Percentiles rank a stretch among this genome's conserved stretches.
phyloP scores from a whole-genome alignment of 2,113 vertebrate species.

The Deroptyus accipitrinus region DNA sequence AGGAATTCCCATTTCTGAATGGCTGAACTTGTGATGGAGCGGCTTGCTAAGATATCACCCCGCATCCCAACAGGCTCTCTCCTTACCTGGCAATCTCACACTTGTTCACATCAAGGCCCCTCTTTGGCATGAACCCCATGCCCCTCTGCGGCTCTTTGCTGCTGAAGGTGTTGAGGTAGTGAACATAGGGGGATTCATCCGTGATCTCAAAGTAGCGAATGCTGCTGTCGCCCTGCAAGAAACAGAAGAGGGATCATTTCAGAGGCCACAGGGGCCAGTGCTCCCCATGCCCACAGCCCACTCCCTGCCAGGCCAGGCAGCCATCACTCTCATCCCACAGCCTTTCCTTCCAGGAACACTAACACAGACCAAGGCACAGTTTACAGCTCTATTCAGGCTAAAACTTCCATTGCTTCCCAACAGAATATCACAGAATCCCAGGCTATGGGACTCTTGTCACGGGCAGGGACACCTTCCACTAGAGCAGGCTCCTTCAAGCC shows the following conservation, averaged over 20 bases:
- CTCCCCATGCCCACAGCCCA: background rate
- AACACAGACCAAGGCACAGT: background rate
- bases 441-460: background rate
- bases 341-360: background rate
- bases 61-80: accelerated
- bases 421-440: background rate
- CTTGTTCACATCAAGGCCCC: conserved; percentile 96
- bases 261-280: background rate
- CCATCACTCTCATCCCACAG: accelerated
- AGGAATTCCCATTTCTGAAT: accelerated
- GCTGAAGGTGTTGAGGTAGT: conserved; percentile 94
- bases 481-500: background rate
- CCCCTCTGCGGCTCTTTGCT: conserved; percentile 97
- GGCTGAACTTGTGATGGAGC: accelerated
- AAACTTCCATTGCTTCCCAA: background rate
- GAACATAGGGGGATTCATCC: conserved; percentile 91
- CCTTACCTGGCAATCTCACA: conserved; percentile 95
- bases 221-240: conserved; percentile 91
- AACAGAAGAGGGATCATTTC: background rate
- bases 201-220: conserved; percentile 99
- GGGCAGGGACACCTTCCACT: background rate
- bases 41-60: accelerated
- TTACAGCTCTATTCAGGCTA: background rate
- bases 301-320: background rate
- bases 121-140: conserved; percentile 99